Evolutionary conservation across 2,888 invertebrate genomes (phyloP).

Genomic region (Lithophane semibrunnea): DNA sequence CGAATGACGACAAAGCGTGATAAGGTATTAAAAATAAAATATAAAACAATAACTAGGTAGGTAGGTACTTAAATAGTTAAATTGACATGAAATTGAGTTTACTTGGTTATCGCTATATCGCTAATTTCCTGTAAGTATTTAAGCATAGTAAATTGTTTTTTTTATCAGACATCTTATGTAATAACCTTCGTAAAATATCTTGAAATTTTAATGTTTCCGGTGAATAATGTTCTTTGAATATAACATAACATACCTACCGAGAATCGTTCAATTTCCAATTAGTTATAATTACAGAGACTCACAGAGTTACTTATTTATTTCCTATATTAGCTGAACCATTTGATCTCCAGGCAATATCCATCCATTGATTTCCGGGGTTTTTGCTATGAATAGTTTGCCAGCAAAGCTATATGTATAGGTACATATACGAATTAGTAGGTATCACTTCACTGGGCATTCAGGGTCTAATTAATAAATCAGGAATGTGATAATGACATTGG

Average conservation of each 20-base stretch:
- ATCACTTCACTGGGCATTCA: conserved; percentile 63
- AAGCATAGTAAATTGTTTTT: conserved; percentile 27
- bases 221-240: conserved; percentile 5
- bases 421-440: conserved; percentile 17
- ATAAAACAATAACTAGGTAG: neutral
- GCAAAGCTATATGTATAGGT: conserved; percentile 7
- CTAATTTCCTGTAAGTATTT: conserved; percentile 31
- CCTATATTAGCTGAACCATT: neutral
- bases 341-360: neutral
- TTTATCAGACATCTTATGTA: conserved; percentile 15
- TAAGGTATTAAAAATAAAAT: neutral
- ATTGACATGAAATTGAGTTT: conserved; percentile 28
- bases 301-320: neutral
- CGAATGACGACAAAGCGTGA: neutral
- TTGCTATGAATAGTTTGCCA: conserved; percentile 30
- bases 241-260: neutral
- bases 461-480: conserved; percentile 89
- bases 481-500: conserved; percentile 88
- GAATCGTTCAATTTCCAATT: neutral
- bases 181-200: neutral
- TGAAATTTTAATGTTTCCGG: conserved; percentile 4
- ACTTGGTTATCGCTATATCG: conserved; percentile 20
- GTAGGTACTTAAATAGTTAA: conserved; percentile 16
- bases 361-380: conserved; percentile 10
- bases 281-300: neutral